A percentile compares a stretch with the other conserved stretches of the same genome.
Conservation (phyloP, 2,888 invertebrate species). For the Bedellia somnulentella region DNA sequence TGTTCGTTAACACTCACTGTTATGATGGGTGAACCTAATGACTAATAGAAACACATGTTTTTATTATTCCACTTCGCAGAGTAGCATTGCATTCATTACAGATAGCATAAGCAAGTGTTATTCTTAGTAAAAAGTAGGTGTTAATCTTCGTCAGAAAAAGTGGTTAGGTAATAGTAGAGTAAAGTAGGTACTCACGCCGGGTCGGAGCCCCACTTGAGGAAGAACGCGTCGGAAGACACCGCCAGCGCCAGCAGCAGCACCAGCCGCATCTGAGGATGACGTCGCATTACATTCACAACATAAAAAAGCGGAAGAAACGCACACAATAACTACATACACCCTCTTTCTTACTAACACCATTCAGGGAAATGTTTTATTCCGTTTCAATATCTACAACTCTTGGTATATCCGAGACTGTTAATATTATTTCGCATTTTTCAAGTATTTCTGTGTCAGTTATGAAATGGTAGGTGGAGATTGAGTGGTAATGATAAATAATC, state of each 20-base stretch:
- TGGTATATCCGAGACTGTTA: too few species aligned
- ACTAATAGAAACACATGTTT: conserved; percentile 4
- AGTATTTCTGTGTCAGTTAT: too few species aligned
- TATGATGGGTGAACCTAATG: too few species aligned
- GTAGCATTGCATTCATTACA: conserved; percentile 1
- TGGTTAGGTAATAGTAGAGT: too few species aligned
- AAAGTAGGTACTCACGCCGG: conserved; percentile 38
- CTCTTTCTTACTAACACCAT: background rate
- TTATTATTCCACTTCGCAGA: conserved; percentile 3
- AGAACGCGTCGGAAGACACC: conserved; percentile 51
- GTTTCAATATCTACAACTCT: too few species aligned
- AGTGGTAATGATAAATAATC: too few species aligned
- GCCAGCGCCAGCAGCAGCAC: conserved; percentile 32
- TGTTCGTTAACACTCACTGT: too few species aligned
- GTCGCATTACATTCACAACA: too few species aligned
- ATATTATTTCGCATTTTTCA: too few species aligned
- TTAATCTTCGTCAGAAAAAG: too few species aligned
- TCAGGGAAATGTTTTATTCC: too few species aligned
- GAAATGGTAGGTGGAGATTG: too few species aligned
- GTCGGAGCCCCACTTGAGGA: conserved; percentile 56
- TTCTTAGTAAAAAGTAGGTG: conserved; percentile 9
- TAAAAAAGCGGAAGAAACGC: conserved; percentile 14
- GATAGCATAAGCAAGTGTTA: background rate
- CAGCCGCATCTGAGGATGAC: conserved; percentile 41
- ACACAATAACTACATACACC: background rate